Evolutionary conservation across 2,888 invertebrate genomes (phyloP), one percentile per base, ranked within the genome.

Genomic region (Maniola hyperantus): DNA sequence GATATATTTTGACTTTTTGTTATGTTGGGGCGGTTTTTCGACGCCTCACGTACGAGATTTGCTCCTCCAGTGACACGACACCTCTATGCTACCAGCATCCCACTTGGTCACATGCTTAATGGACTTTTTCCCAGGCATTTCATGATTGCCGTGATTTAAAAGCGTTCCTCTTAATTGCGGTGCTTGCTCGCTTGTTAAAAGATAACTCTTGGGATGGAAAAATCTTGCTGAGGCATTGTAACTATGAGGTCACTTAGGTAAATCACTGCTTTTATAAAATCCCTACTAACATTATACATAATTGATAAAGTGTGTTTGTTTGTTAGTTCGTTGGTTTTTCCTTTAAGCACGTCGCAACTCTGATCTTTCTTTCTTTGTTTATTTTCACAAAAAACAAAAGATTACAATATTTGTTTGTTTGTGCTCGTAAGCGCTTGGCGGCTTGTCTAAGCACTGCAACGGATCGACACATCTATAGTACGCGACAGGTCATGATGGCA

Each of bases 61-160:
- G 46, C 46, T 46, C 15, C 15, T 46, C 46, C 15, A 46, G 15
- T 15, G 15, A n/a, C 6, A 15, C 15, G 18, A 15, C 18, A 48
- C 8, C 48, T 48, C 48, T 48, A 15, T 8, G 48, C 18, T 2
- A 7, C 7, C 15, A 8, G 48, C 15, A 48, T 68, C 55, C 58
- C 58, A 66, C 68, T 63, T 65, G 51, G 62, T 62, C 59, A 46
- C 65, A 65, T 44, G 58, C 62, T 66, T 63, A 68, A 66, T 68
- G 66, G 53, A 18, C 59, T 48, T 66, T 66, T 62, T 68, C 59
- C 59, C 62, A 63, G 63, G 44, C 53, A 66, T 62, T 58, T 59
- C 42, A 42, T 59, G 65, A 59, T 58, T 65, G 50, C 51, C 51
- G 20, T 20, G 57, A 18, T 57, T 57, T 26, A 57, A 57, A 55